A percentile compares a stretch with the other conserved stretches of the same genome.
Evolutionary conservation across 1,140 invertebrate species (phyloP).

Genomic region (Oreohelix idahoensis): DNA sequence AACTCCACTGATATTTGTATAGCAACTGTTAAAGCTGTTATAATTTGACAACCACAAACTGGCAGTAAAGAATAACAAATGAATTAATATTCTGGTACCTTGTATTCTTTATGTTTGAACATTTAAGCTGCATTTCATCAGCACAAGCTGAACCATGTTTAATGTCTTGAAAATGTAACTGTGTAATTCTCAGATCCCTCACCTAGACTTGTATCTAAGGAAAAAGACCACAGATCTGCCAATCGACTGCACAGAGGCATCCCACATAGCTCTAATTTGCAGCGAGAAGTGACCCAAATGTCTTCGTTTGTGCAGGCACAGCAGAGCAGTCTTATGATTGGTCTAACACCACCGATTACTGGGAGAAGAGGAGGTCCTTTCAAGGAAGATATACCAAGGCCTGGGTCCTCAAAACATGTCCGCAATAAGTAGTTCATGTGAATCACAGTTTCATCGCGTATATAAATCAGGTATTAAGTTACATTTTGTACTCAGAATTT

Average conservation of each 20-base stretch:
- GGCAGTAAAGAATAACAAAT: no score
- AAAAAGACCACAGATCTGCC: slow-evolving; percentile 67
- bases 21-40: no score
- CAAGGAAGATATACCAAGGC: slow-evolving; percentile 64
- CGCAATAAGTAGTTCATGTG: slow-evolving; percentile 37
- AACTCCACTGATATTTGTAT: no score
- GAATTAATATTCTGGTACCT: no score
- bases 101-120: no score
- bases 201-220: slow-evolving; percentile 68
- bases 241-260: slow-evolving; percentile 69
- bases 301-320: slow-evolving; percentile 56
- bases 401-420: slow-evolving; percentile 62
- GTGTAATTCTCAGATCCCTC: slow-evolving; percentile 59
- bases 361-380: slow-evolving; percentile 67
- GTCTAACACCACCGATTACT: slow-evolving; percentile 53
- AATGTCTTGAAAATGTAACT: background rate
- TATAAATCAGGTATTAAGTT: no score
- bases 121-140: no score
- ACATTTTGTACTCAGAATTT: no score
- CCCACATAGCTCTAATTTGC: slow-evolving; percentile 58
- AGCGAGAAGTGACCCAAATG: slow-evolving; percentile 53
- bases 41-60: no score
- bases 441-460: no score
- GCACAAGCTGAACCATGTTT: no score
- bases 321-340: slow-evolving; percentile 48